phyloP scores from a whole-genome alignment of 2,888 invertebrate species.

The Hipparchia semele region DNA sequence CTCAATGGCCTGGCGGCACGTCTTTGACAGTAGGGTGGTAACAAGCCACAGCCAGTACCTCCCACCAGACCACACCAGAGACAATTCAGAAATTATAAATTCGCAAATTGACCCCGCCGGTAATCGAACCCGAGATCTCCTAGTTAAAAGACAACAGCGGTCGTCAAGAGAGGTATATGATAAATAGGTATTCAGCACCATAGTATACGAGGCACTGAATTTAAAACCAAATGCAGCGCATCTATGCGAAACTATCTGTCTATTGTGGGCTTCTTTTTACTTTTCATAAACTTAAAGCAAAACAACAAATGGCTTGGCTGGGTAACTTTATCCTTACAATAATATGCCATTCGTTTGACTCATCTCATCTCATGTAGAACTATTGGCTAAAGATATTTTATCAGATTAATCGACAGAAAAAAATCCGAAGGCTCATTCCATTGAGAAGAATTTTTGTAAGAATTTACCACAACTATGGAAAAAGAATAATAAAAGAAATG shows the following conservation, averaged over 20 bases:
- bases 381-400: neutral
- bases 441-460: neutral
- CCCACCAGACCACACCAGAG: too few relatives aligned
- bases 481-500: conserved; percentile 39
- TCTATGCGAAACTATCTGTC: neutral
- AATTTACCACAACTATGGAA: conserved; percentile 7
- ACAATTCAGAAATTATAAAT: too few relatives aligned
- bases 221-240: neutral
- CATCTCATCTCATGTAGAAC: neutral
- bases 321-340: neutral
- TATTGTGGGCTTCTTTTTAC: neutral
- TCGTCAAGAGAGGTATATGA: neutral
- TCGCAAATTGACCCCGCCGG: too few relatives aligned
- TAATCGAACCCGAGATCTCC: too few relatives aligned
- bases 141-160: too few relatives aligned
- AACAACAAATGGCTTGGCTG: neutral
- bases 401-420: neutral
- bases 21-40: too few relatives aligned
- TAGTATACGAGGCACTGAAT: neutral
- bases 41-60: too few relatives aligned
- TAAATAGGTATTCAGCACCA: neutral
- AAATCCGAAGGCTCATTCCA: conserved; percentile 4
- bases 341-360: too few relatives aligned
- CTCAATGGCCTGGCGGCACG: too few relatives aligned
- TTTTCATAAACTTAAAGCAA: neutral